Evolutionary conservation across 2,797 vertebrate genomes (phyloP).

Genomic region (Gymnoscopelus braueri): DNA sequence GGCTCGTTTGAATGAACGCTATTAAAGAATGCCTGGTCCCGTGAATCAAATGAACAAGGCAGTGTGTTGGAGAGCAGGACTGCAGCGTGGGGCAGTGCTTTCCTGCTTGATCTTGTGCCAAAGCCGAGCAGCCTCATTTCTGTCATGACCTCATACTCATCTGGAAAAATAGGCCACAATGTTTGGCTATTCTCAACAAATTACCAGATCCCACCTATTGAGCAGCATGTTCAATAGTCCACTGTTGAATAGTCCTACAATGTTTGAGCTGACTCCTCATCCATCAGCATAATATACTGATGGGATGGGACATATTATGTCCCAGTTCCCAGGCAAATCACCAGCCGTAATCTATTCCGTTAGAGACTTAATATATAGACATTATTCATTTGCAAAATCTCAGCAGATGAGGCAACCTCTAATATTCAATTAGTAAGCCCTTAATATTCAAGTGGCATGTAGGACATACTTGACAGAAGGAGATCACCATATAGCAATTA

Average conservation of each 20-base stretch:
- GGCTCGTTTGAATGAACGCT: slow-evolving; percentile 53
- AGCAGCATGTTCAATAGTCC: slow-evolving; percentile 30
- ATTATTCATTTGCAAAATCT: slow-evolving; percentile 29
- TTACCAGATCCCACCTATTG: slow-evolving; percentile 42
- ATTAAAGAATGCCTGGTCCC: slow-evolving; percentile 49
- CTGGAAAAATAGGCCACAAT: slow-evolving; percentile 32
- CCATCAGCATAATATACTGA: not conserved
- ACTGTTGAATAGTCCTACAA: slow-evolving; percentile 22
- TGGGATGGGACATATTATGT: not conserved
- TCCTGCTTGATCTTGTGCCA: slow-evolving; percentile 62
- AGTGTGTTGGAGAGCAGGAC: slow-evolving; percentile 43
- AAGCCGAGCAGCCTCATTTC: slow-evolving; percentile 46
- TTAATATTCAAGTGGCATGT: slow-evolving; percentile 44
- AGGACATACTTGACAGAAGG: slow-evolving; percentile 44
- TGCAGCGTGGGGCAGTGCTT: slow-evolving; percentile 44
- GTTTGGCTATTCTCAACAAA: slow-evolving; percentile 46
- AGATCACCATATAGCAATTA: slow-evolving; percentile 11
- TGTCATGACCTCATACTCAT: slow-evolving; percentile 69
- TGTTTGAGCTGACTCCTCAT: slow-evolving; percentile 27
- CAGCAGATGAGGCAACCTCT: slow-evolving; percentile 22
- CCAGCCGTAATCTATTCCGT: not conserved
- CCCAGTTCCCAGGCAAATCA: not conserved
- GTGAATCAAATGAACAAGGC: slow-evolving; percentile 45
- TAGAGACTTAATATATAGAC: slow-evolving; percentile 41
- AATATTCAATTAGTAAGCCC: slow-evolving; percentile 28